These are phyloP conservation scores for Drosophila erecta DNA, from an alignment of 1,140 invertebrate genomes.

Conservation along the genomic window DNA sequence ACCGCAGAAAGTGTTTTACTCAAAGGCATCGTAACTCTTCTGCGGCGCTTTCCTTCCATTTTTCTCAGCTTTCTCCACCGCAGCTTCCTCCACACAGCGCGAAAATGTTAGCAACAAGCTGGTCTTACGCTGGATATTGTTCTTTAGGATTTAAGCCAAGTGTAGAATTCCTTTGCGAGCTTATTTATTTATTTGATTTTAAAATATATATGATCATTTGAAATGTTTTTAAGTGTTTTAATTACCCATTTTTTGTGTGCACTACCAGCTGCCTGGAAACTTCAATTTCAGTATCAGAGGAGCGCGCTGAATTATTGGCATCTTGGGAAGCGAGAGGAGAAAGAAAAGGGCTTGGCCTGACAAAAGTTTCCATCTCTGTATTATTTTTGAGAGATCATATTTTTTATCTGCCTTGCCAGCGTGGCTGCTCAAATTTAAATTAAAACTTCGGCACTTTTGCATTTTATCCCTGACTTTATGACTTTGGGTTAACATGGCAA, in stretches of 20 bases:
- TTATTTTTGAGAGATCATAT: constrained; percentile 48
- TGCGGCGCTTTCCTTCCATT: constrained; percentile 9
- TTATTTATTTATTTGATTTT: too few species aligned
- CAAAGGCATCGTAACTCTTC: constrained; percentile 67
- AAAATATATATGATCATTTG: neutral
- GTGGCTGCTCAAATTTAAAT: constrained; percentile 72
- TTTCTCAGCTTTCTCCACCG: constrained; percentile 3
- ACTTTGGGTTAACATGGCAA: constrained; percentile 73
- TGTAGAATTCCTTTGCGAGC: too few species aligned
- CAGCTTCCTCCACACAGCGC: constrained; percentile 13
- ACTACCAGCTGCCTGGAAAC: constrained; percentile 10
- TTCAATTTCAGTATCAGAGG: constrained; percentile 37
- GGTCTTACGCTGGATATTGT: neutral
- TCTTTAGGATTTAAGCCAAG: too few species aligned
- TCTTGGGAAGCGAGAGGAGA: constrained; percentile 27
- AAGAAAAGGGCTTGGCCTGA: constrained; percentile 11
- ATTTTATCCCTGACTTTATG: constrained; percentile 82
- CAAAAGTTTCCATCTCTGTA: constrained; percentile 37
- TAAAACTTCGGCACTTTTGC: constrained; percentile 79
- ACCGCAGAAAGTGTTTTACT: constrained; percentile 64
- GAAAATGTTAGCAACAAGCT: neutral
- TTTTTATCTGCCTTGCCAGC: constrained; percentile 37
- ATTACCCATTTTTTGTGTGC: neutral
- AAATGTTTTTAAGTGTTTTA: neutral
- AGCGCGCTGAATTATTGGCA: constrained; percentile 47